Conservation (phyloP, 2,113 vertebrate species). For the Hyaena hyaena region DNA sequence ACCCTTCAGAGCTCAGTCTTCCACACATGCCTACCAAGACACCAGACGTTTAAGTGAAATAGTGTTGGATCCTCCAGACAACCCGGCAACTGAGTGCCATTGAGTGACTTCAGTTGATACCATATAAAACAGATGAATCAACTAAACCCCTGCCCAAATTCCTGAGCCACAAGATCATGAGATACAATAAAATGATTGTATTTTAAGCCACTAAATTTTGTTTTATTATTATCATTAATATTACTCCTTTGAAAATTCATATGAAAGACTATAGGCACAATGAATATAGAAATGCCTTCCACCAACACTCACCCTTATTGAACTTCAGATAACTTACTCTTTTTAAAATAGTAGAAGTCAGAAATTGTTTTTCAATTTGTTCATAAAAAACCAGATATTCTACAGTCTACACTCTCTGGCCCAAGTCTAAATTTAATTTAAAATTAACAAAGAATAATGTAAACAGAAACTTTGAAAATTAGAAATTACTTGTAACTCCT, state of each 20-base stretch:
- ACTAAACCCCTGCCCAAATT: constrained; percentile 2
- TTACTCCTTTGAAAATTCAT: background rate
- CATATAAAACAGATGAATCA: background rate
- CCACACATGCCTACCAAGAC: background rate
- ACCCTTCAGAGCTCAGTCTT: background rate
- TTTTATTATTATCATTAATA: background rate
- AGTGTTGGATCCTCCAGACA: constrained; percentile 21
- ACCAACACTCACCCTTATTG: background rate
- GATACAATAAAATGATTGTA: background rate
- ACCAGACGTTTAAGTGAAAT: background rate
- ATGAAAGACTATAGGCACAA: background rate
- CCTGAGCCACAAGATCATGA: background rate
- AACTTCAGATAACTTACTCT: background rate
- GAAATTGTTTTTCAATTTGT: constrained; percentile 1
- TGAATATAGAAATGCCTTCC: constrained; percentile 28
- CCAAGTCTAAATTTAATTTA: constrained; percentile 18
- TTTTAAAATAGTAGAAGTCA: constrained; percentile 19
- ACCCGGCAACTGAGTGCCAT: background rate
- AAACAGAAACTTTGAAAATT: constrained; percentile 22
- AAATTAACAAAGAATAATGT: background rate
- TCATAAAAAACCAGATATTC: background rate
- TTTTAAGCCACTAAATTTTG: background rate
- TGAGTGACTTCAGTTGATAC: background rate
- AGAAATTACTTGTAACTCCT: background rate
- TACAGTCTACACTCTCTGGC: background rate